Evolutionary conservation across 2,113 vertebrate species (phyloP).

Genomic region (Oryzias woworae): DNA sequence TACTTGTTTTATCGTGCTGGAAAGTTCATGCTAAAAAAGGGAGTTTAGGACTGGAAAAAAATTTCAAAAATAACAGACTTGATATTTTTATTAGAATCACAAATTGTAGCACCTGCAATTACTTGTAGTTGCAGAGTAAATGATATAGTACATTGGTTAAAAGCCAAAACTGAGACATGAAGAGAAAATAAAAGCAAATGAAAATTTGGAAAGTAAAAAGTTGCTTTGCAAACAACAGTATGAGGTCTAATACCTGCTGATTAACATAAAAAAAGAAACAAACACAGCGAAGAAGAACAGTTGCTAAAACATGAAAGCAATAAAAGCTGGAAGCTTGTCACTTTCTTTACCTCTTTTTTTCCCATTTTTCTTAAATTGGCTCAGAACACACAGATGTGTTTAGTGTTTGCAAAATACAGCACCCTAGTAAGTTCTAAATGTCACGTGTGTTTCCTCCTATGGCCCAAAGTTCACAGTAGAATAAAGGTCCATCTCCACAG

Average conservation of each 20-base stretch:
- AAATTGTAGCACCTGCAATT: too few species aligned
- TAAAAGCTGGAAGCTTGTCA: slow-evolving; percentile 33
- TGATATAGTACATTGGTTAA: too few species aligned
- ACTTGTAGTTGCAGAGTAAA: too few species aligned
- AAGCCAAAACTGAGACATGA: background rate
- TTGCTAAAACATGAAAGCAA: slow-evolving; percentile 25
- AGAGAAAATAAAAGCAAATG: background rate
- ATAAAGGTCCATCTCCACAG: background rate
- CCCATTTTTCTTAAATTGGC: slow-evolving; percentile 35
- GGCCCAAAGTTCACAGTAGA: slow-evolving; percentile 3
- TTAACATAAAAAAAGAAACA: slow-evolving; percentile 35
- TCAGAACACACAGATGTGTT: slow-evolving; percentile 18
- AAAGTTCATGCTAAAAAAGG: too few species aligned
- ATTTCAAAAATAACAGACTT: too few species aligned
- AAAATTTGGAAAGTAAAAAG: slow-evolving; percentile 1
- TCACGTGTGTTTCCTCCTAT: background rate
- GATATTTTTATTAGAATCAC: too few species aligned
- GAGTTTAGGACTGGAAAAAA: too few species aligned
- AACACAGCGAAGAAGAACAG: slow-evolving; percentile 12
- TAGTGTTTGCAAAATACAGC: slow-evolving; percentile 20
- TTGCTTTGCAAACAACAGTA: background rate
- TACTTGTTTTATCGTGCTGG: too few species aligned
- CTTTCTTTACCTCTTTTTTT: slow-evolving; percentile 28
- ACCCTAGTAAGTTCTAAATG: slow-evolving; percentile 7
- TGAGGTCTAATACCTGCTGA: slow-evolving; percentile 29